Conservation (phyloP, 2,113 vertebrate species). For the Hippocampus barbouri region DNA sequence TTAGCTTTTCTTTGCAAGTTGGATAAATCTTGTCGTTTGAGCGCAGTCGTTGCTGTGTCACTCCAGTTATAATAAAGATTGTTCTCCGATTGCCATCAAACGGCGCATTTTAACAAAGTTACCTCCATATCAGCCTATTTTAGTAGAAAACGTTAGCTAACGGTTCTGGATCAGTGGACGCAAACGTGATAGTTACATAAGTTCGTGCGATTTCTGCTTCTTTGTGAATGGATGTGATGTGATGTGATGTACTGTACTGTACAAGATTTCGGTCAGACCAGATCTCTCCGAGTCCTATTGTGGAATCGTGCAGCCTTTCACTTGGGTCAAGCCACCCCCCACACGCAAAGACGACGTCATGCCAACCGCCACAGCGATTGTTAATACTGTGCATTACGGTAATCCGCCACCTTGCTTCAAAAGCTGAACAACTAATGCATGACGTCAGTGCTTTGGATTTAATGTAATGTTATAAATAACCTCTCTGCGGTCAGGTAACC, state of each 20-base stretch:
- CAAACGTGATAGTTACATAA: not conserved
- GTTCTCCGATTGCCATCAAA: not conserved
- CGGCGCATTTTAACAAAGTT: not conserved
- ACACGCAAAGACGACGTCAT: too few species aligned
- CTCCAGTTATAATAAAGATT: too few species aligned
- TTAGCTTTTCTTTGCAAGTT: constrained; percentile 1
- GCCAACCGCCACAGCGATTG: too few species aligned
- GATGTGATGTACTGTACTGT: not conserved
- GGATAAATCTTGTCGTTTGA: not conserved
- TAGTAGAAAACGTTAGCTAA: constrained; percentile 29
- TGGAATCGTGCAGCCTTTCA: not conserved
- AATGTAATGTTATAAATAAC: too few species aligned
- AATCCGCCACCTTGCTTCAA: too few species aligned
- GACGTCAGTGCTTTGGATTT: too few species aligned
- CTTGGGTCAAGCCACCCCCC: not conserved
- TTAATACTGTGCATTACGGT: too few species aligned
- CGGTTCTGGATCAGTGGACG: constrained; percentile 21
- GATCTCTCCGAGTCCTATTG: not conserved
- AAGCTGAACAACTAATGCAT: too few species aligned
- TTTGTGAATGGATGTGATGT: not conserved
- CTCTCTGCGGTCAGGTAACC: too few species aligned
- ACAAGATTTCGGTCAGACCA: not conserved
- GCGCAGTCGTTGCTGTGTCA: not conserved
- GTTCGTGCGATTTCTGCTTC: not conserved
- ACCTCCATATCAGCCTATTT: not conserved